phyloP scores from a whole-genome alignment of 2,113 vertebrate genomes.

The Vicugna pacos region DNA sequence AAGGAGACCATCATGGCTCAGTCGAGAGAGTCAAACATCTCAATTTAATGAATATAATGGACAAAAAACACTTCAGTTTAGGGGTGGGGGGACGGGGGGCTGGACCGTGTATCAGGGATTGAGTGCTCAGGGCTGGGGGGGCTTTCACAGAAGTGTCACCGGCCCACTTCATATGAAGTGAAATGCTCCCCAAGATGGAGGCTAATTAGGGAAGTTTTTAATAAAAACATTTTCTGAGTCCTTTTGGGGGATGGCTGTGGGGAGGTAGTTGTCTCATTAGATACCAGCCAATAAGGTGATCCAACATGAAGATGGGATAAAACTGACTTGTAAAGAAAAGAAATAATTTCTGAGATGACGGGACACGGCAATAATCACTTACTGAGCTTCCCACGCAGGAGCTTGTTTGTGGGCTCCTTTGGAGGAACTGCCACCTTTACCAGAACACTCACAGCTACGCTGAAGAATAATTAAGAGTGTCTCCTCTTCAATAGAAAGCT shows the following conservation, averaged over 20 bases:
- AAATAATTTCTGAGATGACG: neutral
- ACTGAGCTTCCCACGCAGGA: neutral
- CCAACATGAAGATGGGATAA: neutral
- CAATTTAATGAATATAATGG: neutral
- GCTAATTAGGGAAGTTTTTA: neutral
- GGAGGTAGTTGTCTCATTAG: neutral
- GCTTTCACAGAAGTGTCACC: neutral
- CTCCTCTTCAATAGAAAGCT: neutral
- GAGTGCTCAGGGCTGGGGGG: neutral
- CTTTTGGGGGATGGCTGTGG: neutral
- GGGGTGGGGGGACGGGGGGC: neutral
- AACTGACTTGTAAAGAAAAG: neutral
- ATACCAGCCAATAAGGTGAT: neutral
- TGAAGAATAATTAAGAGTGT: neutral
- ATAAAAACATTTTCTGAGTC: neutral
- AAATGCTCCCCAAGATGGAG: neutral
- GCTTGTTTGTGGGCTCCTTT: neutral
- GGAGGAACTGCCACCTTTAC: neutral
- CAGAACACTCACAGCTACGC: rapidly evolving
- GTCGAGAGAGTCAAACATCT: neutral
- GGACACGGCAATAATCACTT: neutral
- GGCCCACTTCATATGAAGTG: neutral
- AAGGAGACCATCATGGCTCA: neutral
- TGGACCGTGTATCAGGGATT: neutral
- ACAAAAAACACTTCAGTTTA: neutral